A percentile compares a stretch with the other conserved stretches of the same genome.
Conservation (phyloP, 1,140 invertebrate species). For the Achatina immaculata region DNA sequence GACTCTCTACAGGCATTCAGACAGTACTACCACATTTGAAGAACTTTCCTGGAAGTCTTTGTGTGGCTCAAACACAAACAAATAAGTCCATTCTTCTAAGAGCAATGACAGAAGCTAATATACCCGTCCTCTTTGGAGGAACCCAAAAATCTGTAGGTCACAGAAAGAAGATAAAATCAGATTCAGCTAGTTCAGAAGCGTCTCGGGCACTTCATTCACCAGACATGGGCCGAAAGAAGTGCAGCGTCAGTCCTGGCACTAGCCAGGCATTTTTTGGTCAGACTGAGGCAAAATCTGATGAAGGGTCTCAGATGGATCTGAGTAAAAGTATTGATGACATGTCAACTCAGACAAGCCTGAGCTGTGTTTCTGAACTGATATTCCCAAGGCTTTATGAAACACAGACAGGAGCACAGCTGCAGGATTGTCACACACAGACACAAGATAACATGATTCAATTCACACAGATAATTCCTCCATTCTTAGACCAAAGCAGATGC, state of each 20-base stretch:
- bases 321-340: not conserved
- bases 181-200: not conserved
- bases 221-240: not conserved
- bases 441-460: not conserved
- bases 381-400: not conserved
- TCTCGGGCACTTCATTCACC: not conserved
- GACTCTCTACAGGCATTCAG: constrained; percentile 21
- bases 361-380: constrained; percentile 13
- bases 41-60: not conserved
- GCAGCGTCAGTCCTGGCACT: not conserved
- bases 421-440: constrained; percentile 22
- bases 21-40: not conserved
- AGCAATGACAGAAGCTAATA: constrained; percentile 6
- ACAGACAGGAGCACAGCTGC: not conserved
- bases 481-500: not conserved
- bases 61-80: constrained; percentile 17
- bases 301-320: not conserved
- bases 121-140: constrained; percentile 19
- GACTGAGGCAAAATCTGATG: too few species aligned
- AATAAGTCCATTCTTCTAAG: constrained; percentile 3
- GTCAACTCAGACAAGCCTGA: constrained; percentile 26
- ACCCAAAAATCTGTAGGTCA: constrained; percentile 2
- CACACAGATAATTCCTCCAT: not conserved
- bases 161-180: not conserved
- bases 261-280: not conserved